Evolutionary conservation across 2,113 vertebrate genomes (phyloP).

Genomic region (Nycticorax nycticorax): DNA sequence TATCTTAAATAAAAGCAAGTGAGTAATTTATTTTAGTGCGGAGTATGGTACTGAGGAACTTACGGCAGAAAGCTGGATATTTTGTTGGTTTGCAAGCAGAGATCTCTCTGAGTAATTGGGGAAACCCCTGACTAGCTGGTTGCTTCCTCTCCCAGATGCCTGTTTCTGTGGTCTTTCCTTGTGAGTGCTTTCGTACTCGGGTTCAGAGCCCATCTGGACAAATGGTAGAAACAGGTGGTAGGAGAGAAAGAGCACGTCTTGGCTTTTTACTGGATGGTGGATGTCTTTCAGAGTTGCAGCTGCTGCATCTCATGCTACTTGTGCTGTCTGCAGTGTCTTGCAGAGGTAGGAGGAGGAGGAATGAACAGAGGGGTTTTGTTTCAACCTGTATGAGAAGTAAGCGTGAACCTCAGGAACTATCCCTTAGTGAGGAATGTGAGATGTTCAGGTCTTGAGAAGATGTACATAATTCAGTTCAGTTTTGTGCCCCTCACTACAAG

Average conservation of each 20-base stretch:
- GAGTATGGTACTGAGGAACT: not conserved
- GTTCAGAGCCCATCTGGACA: not conserved
- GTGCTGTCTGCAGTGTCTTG: not conserved
- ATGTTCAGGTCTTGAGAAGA: not conserved
- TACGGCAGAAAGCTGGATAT: not conserved
- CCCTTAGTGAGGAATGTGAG: not conserved
- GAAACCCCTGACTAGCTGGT: not conserved
- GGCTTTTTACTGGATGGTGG: not conserved
- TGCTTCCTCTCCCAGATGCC: not conserved
- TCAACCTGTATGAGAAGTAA: not conserved
- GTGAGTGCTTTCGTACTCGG: fast-evolving
- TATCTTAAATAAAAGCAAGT: not conserved
- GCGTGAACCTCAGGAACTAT: not conserved
- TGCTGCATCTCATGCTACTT: not conserved
- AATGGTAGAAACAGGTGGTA: not conserved
- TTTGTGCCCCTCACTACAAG: too few species aligned
- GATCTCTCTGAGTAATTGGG: not conserved
- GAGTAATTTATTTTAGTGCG: not conserved
- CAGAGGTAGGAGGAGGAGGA: not conserved
- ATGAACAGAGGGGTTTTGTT: fast-evolving
- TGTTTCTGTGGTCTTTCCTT: not conserved
- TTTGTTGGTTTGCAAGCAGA: not conserved
- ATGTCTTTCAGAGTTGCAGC: not conserved
- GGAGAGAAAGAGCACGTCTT: not conserved
- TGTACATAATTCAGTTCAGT: fast-evolving